Percentiles rank a stretch among this genome's conserved stretches.
These are phyloP conservation scores for Laothoe populi DNA, from an alignment of 2,888 invertebrate species.

Conservation along the genomic window DNA sequence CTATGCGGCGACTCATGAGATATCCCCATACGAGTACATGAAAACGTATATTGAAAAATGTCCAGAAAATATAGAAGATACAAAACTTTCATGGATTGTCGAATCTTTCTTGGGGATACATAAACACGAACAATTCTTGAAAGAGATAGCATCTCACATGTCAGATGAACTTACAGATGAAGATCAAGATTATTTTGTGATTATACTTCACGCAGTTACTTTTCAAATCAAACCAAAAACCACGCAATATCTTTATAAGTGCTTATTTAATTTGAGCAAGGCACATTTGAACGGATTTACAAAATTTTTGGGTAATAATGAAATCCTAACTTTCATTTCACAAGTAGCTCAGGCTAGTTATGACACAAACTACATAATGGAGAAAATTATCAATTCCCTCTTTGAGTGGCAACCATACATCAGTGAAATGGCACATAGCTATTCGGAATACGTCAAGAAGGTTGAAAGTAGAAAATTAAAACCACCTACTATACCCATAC, in stretches of 20 bases:
- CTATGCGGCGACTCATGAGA: slow-evolving; percentile 53
- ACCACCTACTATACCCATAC: slow-evolving; percentile 63
- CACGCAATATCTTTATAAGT: slow-evolving; percentile 66
- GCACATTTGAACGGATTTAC: slow-evolving; percentile 63
- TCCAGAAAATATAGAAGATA: slow-evolving; percentile 60
- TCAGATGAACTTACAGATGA: slow-evolving; percentile 60
- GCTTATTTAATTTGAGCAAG: slow-evolving; percentile 73
- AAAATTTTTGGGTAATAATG: slow-evolving; percentile 72
- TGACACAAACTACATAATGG: slow-evolving; percentile 78
- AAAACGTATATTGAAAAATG: slow-evolving; percentile 68
- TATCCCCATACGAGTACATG: slow-evolving; percentile 72
- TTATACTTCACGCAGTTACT: slow-evolving; percentile 63
- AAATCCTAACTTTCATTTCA: slow-evolving; percentile 71
- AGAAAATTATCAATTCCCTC: slow-evolving; percentile 78
- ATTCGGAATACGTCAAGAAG: slow-evolving; percentile 63
- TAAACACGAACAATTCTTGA: slow-evolving; percentile 64
- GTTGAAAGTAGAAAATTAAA: slow-evolving; percentile 60
- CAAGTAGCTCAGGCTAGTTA: slow-evolving; percentile 76
- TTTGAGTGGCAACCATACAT: slow-evolving; percentile 76
- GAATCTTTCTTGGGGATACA: slow-evolving; percentile 69
- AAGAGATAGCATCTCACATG: slow-evolving; percentile 54
- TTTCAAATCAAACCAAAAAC: slow-evolving; percentile 65
- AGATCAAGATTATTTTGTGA: slow-evolving; percentile 67
- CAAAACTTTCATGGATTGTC: slow-evolving; percentile 70
- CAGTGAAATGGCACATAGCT: slow-evolving; percentile 69